These are phyloP conservation scores for Phrynosoma blainvillii DNA, from an alignment of 2,113 vertebrate species.

Conservation along the genomic window DNA sequence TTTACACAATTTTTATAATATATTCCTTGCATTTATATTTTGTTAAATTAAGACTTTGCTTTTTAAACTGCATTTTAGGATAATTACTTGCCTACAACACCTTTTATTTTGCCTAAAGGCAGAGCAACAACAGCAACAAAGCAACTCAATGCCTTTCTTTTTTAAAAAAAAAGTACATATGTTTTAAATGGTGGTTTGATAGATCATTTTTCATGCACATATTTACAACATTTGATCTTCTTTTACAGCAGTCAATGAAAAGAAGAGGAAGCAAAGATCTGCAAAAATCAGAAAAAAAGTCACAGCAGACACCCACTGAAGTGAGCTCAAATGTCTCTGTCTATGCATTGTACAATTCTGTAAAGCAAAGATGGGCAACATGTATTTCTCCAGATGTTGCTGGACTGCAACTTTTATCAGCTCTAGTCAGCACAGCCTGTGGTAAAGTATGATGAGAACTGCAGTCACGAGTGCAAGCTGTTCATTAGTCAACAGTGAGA, in stretches of 20 bases:
- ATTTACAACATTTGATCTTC: conserved; percentile 28
- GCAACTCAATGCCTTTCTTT: neutral
- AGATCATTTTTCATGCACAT: conserved; percentile 22
- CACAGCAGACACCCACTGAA: conserved; percentile 89
- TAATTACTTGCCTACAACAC: neutral
- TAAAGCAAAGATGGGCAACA: neutral
- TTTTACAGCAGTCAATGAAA: conserved; percentile 88
- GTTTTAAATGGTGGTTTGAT: neutral
- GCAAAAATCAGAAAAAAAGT: conserved; percentile 90
- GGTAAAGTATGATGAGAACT: neutral
- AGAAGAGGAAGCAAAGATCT: conserved; percentile 95
- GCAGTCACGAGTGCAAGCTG: neutral
- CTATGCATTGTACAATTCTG: neutral
- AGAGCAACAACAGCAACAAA: conserved; percentile 1
- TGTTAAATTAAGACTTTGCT: neutral
- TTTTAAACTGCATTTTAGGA: neutral
- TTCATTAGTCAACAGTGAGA: neutral
- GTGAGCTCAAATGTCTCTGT: conserved; percentile 71
- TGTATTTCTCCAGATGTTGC: neutral
- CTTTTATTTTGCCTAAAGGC: neutral
- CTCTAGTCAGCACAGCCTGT: neutral
- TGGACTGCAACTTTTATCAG: neutral
- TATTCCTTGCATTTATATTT: too few species aligned
- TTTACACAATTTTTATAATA: neutral
- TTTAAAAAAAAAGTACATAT: neutral